Conservation (phyloP, 2,888 invertebrate genomes). For the Lamellibrachia columna region DNA sequence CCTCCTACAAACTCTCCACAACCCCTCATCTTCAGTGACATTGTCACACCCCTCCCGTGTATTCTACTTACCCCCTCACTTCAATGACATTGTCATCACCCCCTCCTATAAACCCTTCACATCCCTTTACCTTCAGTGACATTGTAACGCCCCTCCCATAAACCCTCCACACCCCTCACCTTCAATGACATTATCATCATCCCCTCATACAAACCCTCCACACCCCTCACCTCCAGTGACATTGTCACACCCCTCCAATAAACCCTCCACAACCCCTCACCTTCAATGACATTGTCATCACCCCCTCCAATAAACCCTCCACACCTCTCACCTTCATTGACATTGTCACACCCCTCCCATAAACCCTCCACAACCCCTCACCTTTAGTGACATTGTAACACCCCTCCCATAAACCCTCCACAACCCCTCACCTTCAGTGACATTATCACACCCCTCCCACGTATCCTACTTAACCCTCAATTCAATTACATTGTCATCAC, state of each 20-base stretch:
- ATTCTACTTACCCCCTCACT: neutral
- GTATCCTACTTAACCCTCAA: neutral
- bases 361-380: neutral
- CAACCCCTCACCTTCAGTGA: neutral
- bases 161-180: neutral
- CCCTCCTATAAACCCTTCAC: neutral
- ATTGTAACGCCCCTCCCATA: neutral
- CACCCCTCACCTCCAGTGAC: too few relatives aligned
- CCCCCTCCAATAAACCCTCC: neutral
- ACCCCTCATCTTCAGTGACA: neutral
- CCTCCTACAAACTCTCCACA: neutral
- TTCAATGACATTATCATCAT: neutral
- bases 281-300: neutral
- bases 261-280: too few relatives aligned
- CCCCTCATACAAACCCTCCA: too few relatives aligned
- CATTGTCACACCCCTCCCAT: too few relatives aligned
- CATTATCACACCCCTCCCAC: too few relatives aligned
- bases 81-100: neutral
- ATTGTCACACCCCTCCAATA: too few relatives aligned
- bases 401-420: neutral
- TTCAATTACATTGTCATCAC: too few relatives aligned
- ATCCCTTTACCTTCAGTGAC: neutral
- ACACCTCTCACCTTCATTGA: neutral
- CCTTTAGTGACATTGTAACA: neutral
- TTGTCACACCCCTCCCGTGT: neutral